phyloP scores from a whole-genome alignment of 2,113 vertebrate genomes.

The human (Homo sapiens) region GRCh38 chr21:42364501-42365000 shows the following conservation, averaged over 20 bases:
- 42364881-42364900: accelerated
- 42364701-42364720: background rate
- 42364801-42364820: background rate
- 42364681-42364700: accelerated
- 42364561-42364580: background rate
- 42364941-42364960: too few species aligned
- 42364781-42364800: background rate
- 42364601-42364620: too few species aligned
- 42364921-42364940: accelerated
- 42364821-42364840: too few species aligned
- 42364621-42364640: accelerated
- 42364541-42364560: background rate
- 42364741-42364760: background rate
- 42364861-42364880: background rate
- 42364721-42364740: background rate
- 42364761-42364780: accelerated
- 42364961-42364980: too few species aligned
- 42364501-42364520: accelerated
- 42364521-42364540: background rate
- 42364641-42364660: too few species aligned
- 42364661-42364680: background rate
- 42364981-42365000: background rate
- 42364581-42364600: background rate
- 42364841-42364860: background rate
- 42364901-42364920: too few species aligned